These are phyloP conservation scores for Micropoecilia bifurca DNA, from an alignment of 2,797 vertebrate genomes.

Conservation along the genomic window DNA sequence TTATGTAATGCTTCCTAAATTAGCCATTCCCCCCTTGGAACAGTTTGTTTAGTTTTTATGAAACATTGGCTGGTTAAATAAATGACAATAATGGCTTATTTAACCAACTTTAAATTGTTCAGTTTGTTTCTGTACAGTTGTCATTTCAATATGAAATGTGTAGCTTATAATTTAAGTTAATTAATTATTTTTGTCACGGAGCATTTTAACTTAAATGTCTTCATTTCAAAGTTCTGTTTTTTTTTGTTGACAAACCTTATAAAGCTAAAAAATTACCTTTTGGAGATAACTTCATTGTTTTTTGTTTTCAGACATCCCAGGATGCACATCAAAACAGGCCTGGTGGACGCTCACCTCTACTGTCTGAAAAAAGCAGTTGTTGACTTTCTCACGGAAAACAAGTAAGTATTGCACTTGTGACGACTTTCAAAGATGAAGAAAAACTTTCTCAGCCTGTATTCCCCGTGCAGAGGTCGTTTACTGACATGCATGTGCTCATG, in stretches of 20 bases:
- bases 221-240: neutral
- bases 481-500: neutral
- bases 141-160: neutral
- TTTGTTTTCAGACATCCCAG: slow-evolving; percentile 86
- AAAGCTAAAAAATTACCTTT: neutral
- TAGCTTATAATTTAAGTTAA: neutral
- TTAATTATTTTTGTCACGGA: neutral
- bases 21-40: neutral
- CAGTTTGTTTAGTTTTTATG: neutral
- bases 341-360: slow-evolving; percentile 97
- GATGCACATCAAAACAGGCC: slow-evolving; percentile 94
- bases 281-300: neutral
- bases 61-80: neutral
- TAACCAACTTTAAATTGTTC: neutral
- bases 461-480: neutral
- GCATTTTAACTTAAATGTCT: neutral
- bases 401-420: slow-evolving; percentile 66
- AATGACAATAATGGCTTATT: neutral
- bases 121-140: neutral
- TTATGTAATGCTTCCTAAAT: neutral
- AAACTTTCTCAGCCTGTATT: neutral
- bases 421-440: neutral
- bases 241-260: neutral
- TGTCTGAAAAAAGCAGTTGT: slow-evolving; percentile 96
- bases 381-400: slow-evolving; percentile 88